These are phyloP conservation scores for Euphydryas editha DNA, from an alignment of 2,888 invertebrate genomes.

Conservation along the genomic window DNA sequence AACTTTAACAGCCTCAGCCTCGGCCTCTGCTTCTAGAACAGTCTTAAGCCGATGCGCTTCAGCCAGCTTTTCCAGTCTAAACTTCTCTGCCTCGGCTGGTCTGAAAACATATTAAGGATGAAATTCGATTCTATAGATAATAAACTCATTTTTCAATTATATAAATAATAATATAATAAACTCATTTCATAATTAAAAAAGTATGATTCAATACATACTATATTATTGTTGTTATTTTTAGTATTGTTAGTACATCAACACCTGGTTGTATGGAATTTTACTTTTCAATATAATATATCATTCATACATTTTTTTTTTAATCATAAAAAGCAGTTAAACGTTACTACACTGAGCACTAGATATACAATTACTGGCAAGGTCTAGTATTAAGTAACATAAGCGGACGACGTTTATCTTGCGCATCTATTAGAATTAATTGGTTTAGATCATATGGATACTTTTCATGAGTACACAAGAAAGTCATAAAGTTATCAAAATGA, in stretches of 20 bases:
- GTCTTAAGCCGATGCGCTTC: constrained; percentile 95
- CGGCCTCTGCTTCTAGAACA: constrained; percentile 97
- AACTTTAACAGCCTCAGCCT: constrained; percentile 93
- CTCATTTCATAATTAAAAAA: too few species aligned
- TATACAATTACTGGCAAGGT: neutral
- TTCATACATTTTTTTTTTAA: too few species aligned
- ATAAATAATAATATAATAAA: too few species aligned
- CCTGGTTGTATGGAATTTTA: too few species aligned
- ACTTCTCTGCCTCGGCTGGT: constrained; percentile 98
- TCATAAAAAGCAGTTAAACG: too few species aligned
- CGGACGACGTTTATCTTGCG: neutral
- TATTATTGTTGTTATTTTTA: too few species aligned
- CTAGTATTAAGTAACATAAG: neutral
- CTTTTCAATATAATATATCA: too few species aligned
- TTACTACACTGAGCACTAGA: neutral
- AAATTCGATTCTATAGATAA: too few species aligned
- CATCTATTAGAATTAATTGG: neutral
- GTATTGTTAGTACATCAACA: too few species aligned
- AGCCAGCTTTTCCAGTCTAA: constrained; percentile 94
- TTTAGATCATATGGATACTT: neutral
- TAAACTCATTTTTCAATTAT: too few species aligned
- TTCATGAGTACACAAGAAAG: neutral
- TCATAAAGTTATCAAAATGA: too few species aligned
- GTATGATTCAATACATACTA: too few species aligned
- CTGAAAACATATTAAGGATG: constrained; percentile 58